Evolutionary conservation across 2,113 vertebrate genomes (phyloP).

Genomic region (Melanerpes formicivorus): DNA sequence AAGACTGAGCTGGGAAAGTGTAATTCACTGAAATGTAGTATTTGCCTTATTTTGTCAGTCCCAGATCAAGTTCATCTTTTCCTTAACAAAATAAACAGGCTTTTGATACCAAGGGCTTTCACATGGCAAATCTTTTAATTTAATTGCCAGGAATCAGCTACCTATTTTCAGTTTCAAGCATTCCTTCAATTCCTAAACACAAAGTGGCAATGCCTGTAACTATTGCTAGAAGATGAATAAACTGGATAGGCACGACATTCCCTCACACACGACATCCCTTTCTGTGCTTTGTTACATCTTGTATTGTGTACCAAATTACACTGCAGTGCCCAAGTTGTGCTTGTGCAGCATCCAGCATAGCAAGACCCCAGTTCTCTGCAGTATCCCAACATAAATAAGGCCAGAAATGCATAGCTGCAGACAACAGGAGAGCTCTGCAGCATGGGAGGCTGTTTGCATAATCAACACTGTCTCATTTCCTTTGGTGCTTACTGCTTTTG

Average conservation of each 20-base stretch:
- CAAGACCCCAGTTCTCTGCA: background rate
- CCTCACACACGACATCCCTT: background rate
- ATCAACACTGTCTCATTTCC: constrained; percentile 12
- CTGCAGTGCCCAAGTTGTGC: background rate
- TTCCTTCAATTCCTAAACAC: background rate
- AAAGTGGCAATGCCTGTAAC: background rate
- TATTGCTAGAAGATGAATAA: constrained; percentile 14
- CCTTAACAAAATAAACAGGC: background rate
- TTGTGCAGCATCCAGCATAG: background rate
- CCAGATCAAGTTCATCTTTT: background rate
- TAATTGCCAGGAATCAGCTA: background rate
- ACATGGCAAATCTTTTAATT: constrained; percentile 19
- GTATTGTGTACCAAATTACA: background rate
- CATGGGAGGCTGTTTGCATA: background rate
- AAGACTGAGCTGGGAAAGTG: background rate
- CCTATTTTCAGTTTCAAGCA: constrained; percentile 19
- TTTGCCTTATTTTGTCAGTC: background rate
- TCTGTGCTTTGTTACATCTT: background rate
- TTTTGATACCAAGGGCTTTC: constrained; percentile 20
- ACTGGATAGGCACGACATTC: background rate
- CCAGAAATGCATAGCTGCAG: background rate
- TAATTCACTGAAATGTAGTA: background rate
- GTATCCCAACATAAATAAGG: constrained; percentile 9
- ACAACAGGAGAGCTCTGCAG: background rate
- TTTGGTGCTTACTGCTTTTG: constrained; percentile 24